Conservation (phyloP, 2,888 invertebrate species). For the Aleiodes testaceus region DNA sequence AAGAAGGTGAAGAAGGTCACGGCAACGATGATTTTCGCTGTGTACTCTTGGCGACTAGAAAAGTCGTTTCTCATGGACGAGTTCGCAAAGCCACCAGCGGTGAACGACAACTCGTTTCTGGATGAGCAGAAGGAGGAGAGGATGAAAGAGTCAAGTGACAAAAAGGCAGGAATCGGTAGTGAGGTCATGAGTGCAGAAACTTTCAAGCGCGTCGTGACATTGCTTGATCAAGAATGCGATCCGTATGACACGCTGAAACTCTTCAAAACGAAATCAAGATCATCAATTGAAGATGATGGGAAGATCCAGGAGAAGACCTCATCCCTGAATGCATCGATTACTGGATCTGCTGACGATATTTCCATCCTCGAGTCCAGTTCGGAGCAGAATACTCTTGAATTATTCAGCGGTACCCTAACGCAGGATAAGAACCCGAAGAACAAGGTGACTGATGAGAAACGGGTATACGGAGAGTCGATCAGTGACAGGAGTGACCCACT, state of each 20-base stretch:
- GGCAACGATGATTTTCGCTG: conserved; percentile 85
- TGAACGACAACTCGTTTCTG: conserved; percentile 74
- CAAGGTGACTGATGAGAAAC: conserved; percentile 67
- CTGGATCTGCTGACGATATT: conserved; percentile 38
- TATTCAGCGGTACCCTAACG: conserved; percentile 45
- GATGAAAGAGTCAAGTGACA: background rate
- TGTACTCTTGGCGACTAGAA: conserved; percentile 95
- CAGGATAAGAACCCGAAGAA: conserved; percentile 43
- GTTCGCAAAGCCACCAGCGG: conserved; percentile 83
- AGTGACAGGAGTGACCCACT: conserved; percentile 91
- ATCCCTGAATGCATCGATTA: conserved; percentile 17
- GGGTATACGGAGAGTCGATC: conserved; percentile 76
- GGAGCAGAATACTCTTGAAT: conserved; percentile 53
- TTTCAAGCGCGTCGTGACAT: conserved; percentile 60
- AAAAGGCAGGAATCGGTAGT: conserved; percentile 25
- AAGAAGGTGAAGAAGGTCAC: conserved; percentile 88
- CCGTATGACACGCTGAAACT: conserved; percentile 69
- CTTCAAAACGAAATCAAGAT: conserved; percentile 60
- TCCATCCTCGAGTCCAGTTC: conserved; percentile 25
- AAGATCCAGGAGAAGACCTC: conserved; percentile 11
- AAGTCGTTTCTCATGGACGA: conserved; percentile 92
- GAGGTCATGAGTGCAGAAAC: conserved; percentile 53
- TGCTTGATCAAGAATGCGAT: conserved; percentile 59
- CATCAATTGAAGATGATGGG: conserved; percentile 14
- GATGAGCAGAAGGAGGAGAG: conserved; percentile 55